phyloP scores from a whole-genome alignment of 2,797 vertebrate genomes.

The Melanotaenia nigrans region DNA sequence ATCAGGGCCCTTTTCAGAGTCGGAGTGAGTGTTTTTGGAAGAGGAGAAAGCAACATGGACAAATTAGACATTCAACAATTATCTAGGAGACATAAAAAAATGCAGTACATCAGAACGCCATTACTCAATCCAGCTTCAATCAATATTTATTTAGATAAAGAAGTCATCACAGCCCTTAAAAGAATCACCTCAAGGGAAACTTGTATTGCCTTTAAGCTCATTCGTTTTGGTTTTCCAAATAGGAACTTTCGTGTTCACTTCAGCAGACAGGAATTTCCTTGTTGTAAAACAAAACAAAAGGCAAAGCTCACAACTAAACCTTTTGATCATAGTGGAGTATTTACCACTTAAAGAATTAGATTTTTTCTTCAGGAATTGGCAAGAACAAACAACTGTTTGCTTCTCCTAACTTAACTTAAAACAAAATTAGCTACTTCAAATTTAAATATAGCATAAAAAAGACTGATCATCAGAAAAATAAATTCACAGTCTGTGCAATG shows the following conservation, averaged over 20 bases:
- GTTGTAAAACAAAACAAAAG: neutral
- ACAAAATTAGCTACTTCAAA: neutral
- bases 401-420: neutral
- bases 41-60: conserved; percentile 13
- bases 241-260: neutral
- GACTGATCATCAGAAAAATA: conserved; percentile 1
- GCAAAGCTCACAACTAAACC: neutral
- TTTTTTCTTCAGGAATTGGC: neutral
- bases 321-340: neutral
- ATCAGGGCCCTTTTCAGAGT: conserved; percentile 34
- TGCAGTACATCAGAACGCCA: conserved; percentile 5
- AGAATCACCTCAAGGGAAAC: neutral
- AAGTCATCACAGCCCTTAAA: neutral
- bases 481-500: neutral
- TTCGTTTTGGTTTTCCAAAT: conserved; percentile 11
- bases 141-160: neutral
- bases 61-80: conserved; percentile 27
- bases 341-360: conserved; percentile 1
- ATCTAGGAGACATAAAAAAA: conserved; percentile 16
- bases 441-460: conserved; percentile 10
- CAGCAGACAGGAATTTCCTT: neutral
- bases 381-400: neutral
- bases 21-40: conserved; percentile 27
- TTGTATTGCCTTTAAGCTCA: neutral
- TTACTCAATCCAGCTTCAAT: conserved; percentile 14